These are phyloP conservation scores for Morpho helenor DNA, from an alignment of 2,888 invertebrate species.

Conservation along the genomic window DNA sequence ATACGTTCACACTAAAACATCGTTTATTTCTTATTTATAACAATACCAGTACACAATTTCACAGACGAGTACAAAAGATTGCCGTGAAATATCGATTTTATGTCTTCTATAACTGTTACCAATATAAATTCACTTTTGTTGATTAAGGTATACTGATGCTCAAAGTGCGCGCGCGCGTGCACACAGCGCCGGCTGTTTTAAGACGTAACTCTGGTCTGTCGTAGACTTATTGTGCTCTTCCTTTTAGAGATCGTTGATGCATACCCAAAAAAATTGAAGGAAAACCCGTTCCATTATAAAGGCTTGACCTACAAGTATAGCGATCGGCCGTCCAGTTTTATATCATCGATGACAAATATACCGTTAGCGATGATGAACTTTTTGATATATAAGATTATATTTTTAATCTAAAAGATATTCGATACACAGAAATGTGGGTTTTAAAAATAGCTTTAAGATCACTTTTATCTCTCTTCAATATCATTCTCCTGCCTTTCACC, in stretches of 20 bases:
- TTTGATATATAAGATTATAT: no score
- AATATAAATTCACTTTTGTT: neutral
- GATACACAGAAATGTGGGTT: no score
- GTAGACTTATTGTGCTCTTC: slow-evolving; percentile 19
- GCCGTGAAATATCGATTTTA: no score
- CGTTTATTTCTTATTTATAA: neutral
- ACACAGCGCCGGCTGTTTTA: slow-evolving; percentile 19
- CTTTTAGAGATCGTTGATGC: slow-evolving; percentile 18
- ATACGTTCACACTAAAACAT: neutral
- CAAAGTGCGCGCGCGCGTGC: slow-evolving; percentile 22
- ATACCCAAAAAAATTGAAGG: slow-evolving; percentile 9
- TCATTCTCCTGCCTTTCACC: no score
- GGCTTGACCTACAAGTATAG: neutral
- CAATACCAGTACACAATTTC: neutral
- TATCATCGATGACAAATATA: no score
- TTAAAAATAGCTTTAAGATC: no score
- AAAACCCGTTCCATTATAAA: slow-evolving; percentile 14
- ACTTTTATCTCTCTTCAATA: no score
- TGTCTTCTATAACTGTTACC: no score
- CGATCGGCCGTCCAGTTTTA: neutral
- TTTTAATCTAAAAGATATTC: no score
- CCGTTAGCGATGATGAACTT: no score
- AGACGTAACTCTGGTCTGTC: slow-evolving; percentile 28
- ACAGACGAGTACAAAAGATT: no score
- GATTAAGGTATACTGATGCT: slow-evolving; percentile 1